phyloP scores from a whole-genome alignment of 1,140 invertebrate genomes.

The Epicauta chinensis region DNA sequence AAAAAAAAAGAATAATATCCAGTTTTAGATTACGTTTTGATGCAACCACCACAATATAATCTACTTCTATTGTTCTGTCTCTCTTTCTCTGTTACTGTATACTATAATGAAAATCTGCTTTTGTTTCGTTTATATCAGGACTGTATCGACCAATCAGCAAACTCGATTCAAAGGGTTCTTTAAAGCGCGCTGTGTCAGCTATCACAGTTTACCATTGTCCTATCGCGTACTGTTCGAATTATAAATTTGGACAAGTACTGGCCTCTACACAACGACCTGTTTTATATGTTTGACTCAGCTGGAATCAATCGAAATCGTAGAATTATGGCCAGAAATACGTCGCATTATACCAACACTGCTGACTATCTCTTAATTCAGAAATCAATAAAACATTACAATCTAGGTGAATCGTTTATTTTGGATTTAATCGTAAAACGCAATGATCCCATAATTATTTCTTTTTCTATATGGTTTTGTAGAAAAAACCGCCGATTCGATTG shows the following conservation, averaged over 20 bases:
- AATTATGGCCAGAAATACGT: too few relatives aligned
- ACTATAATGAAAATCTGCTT: conserved; percentile 25
- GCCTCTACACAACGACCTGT: conserved; percentile 1
- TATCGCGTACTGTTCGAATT: conserved; percentile 27
- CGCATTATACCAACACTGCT: too few relatives aligned
- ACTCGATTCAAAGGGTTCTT: conserved; percentile 26
- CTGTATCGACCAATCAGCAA: conserved; percentile 27
- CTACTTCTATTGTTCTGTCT: conserved; percentile 4
- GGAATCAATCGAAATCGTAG: too few relatives aligned
- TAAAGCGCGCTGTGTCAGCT: conserved; percentile 23
- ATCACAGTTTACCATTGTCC: conserved; percentile 24
- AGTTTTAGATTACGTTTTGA: conserved; percentile 14
- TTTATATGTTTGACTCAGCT: too few relatives aligned
- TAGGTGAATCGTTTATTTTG: too few relatives aligned
- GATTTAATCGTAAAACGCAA: too few relatives aligned
- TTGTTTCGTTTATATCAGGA: conserved; percentile 22
- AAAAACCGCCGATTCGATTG: too few relatives aligned
- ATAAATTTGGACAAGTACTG: conserved; percentile 29
- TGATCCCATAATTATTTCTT: too few relatives aligned
- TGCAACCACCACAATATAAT: conserved; percentile 13
- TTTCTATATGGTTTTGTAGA: too few relatives aligned
- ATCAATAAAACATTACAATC: too few relatives aligned
- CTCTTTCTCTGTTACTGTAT: too few relatives aligned
- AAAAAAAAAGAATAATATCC: background rate
- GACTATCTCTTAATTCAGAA: too few relatives aligned